Evolutionary conservation across 2,888 invertebrate species (phyloP), one percentile per base, ranked within the genome.

Genomic region (Pristionchus mayeri): DNA sequence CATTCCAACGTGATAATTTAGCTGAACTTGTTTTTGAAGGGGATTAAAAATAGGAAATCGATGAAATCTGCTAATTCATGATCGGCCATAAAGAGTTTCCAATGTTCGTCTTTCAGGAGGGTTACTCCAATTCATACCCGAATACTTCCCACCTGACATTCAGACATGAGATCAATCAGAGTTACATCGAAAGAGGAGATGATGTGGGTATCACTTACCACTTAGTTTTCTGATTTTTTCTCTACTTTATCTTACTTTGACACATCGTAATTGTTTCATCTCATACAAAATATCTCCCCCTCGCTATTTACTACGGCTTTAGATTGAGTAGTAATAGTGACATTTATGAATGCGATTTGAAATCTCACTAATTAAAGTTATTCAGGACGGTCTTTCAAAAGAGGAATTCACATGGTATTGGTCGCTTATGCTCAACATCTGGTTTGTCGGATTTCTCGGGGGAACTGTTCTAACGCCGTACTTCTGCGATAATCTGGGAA

Each of bases 101-200:
- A 27, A 54, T 30, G 27, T 50, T 21, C 37, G 40, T 21, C n/a
- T 54, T 82, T 27, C 84, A 89, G 88, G 90, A 89, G 83, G 89
- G 90, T 4, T 90, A 90, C 84, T 89, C 87, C 30, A 88, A 87
- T 54, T 88, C 88, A 11, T 90, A 90, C 27, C 90, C 90, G 48
- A 90, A 90, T 75, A 90, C 90, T 9, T 89, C 90, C 21, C 86
- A 87, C 76, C 71, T 76, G 24, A 82, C 85, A 21, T 88, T 88
- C 85, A 84, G 86, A 78, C 50, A 86, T 21, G 86, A 85, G 85
- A 88, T 90, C 83, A 90, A 90, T 82, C 84, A 76, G 16, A 86
- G 87, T 30, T 90, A 89, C 76, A 85, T 90, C 37, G 76, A 80
- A 2, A 85, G 90, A 34, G 86, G 88, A 54, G 79, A 30, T 16